These are phyloP conservation scores for Eudemis profundana DNA, from an alignment of 2,888 invertebrate genomes.

Conservation along the genomic window DNA sequence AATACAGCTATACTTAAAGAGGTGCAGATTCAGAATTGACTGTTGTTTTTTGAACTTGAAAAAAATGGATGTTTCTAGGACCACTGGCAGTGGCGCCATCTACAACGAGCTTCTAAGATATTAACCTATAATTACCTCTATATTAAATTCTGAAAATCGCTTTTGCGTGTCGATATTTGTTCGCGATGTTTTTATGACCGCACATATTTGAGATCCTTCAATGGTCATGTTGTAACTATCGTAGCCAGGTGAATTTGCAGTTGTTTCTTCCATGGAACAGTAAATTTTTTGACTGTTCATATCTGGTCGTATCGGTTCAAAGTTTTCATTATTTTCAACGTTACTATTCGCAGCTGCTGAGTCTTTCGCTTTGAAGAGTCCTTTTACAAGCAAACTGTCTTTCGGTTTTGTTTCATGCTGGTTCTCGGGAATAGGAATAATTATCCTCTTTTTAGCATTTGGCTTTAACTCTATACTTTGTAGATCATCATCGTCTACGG, in stretches of 20 bases:
- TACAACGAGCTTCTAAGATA: too few species aligned
- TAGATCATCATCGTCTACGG: conserved; percentile 54
- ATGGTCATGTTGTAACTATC: conserved; percentile 55
- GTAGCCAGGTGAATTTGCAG: conserved; percentile 43
- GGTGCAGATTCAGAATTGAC: too few species aligned
- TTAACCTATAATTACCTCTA: conserved; percentile 73
- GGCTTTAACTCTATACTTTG: conserved; percentile 54
- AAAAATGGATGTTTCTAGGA: too few species aligned
- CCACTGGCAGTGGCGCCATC: too few species aligned
- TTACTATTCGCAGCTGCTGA: conserved; percentile 24
- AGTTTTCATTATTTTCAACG: conserved; percentile 39
- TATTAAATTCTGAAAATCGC: conserved; percentile 65
- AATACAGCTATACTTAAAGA: too few species aligned
- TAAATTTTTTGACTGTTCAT: conserved; percentile 59
- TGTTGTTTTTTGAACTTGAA: too few species aligned
- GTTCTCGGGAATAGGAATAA: conserved; percentile 54
- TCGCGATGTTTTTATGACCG: conserved; percentile 52
- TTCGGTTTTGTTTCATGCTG: conserved; percentile 48
- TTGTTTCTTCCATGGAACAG: conserved; percentile 61
- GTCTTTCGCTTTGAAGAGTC: conserved; percentile 54
- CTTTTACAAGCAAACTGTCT: conserved; percentile 53
- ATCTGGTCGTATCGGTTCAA: conserved; percentile 37
- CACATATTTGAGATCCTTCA: conserved; percentile 56
- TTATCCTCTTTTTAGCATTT: conserved; percentile 50
- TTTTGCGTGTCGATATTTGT: conserved; percentile 68